Evolutionary conservation across 2,888 invertebrate genomes (phyloP).

Genomic region (Leucania comma): DNA sequence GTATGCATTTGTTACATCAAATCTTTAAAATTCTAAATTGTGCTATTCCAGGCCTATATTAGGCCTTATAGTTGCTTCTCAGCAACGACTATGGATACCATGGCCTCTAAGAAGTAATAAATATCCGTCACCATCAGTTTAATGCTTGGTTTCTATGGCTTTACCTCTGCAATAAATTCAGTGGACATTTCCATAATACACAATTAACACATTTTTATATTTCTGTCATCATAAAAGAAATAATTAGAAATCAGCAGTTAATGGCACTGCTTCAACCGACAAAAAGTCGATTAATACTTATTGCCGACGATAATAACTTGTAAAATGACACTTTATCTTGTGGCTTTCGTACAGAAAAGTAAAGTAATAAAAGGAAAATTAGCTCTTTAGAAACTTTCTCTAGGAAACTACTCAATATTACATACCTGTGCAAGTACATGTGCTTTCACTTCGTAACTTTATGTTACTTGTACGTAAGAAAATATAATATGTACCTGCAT

Average conservation of each 20-base stretch:
- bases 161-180: neutral
- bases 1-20: no score
- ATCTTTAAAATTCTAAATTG: no score
- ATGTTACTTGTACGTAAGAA: neutral
- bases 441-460: conserved; percentile 18
- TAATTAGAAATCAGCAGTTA: neutral
- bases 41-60: no score
- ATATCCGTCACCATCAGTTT: neutral
- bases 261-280: neutral
- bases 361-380: conserved; percentile 30
- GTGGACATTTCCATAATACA: neutral
- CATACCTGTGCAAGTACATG: conserved; percentile 3
- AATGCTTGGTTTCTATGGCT: neutral
- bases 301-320: conserved; percentile 11
- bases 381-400: conserved; percentile 5
- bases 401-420: conserved; percentile 24
- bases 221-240: neutral
- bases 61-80: no score
- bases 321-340: conserved; percentile 13
- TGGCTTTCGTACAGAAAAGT: neutral
- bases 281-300: conserved; percentile 17
- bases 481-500: neutral
- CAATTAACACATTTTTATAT: conserved; percentile 9
- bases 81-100: no score
- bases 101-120: no score